Percentiles rank a stretch among this genome's conserved stretches.
These are phyloP conservation scores for Drosophila novamexicana DNA, from an alignment of 1,140 invertebrate species.

Conservation along the genomic window DNA sequence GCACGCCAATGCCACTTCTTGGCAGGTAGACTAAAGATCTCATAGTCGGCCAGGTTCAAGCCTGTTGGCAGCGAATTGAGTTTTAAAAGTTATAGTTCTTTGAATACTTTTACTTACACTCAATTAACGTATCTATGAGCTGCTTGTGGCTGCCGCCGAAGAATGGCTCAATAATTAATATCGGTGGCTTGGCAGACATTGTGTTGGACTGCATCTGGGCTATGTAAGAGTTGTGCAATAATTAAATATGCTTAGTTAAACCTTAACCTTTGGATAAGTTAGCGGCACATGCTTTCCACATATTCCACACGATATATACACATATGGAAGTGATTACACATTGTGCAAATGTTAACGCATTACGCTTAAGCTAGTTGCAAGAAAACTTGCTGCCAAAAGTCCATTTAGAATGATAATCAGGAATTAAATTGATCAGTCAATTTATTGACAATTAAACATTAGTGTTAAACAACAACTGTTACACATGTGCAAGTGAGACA, in stretches of 20 bases:
- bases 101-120: constrained; percentile 67
- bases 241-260: constrained; percentile 27
- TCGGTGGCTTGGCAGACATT: constrained; percentile 61
- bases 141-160: constrained; percentile 90
- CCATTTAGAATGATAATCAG: not conserved
- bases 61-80: constrained; percentile 46
- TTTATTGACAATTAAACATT: constrained; percentile 3
- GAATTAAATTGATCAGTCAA: not conserved
- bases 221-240: constrained; percentile 29
- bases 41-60: constrained; percentile 72
- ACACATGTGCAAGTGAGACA: constrained; percentile 34
- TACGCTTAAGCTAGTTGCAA: not conserved
- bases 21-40: constrained; percentile 87
- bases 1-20: constrained; percentile 94
- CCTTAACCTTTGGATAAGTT: constrained; percentile 38
- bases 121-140: constrained; percentile 86
- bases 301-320: constrained; percentile 7
- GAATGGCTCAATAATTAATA: constrained; percentile 87
- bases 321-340: not conserved
- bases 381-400: not conserved
- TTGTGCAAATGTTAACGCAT: not conserved
- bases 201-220: not conserved
- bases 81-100: not conserved
- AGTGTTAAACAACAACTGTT: constrained; percentile 38
- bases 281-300: constrained; percentile 34